These are phyloP conservation scores for Australoheros facetus DNA, from an alignment of 2,797 vertebrate genomes.

Conservation along the genomic window DNA sequence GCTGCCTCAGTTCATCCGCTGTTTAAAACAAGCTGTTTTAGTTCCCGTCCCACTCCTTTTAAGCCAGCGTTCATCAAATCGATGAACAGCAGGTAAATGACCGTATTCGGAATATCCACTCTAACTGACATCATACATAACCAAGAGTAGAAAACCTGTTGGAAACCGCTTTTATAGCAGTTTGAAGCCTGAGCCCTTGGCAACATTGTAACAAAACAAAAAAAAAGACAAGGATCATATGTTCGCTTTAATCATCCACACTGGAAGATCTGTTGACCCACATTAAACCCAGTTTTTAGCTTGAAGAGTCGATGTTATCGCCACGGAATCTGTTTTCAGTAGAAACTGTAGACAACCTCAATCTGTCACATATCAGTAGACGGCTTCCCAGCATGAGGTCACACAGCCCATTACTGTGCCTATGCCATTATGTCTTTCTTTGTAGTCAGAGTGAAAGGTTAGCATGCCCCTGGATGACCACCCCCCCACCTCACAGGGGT, in stretches of 20 bases:
- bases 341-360: constrained; percentile 35
- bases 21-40: neutral
- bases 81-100: neutral
- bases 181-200: neutral
- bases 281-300: constrained; percentile 26
- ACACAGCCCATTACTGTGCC: constrained; percentile 52
- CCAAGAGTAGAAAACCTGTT: neutral
- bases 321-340: constrained; percentile 4
- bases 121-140: neutral
- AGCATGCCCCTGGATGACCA: constrained; percentile 59
- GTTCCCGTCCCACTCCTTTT: neutral
- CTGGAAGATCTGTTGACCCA: neutral
- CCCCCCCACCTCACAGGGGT: constrained; percentile 65
- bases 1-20: neutral
- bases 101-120: neutral
- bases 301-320: constrained; percentile 17
- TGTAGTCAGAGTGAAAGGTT: constrained; percentile 68
- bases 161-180: neutral
- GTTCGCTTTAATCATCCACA: neutral
- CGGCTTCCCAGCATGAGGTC: constrained; percentile 41
- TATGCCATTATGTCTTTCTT: constrained; percentile 63
- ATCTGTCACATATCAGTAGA: constrained; percentile 39
- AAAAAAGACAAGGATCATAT: neutral
- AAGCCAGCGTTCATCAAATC: neutral
- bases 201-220: neutral